phyloP scores from a whole-genome alignment of 2,113 vertebrate genomes.

The Litocranius walleri region DNA sequence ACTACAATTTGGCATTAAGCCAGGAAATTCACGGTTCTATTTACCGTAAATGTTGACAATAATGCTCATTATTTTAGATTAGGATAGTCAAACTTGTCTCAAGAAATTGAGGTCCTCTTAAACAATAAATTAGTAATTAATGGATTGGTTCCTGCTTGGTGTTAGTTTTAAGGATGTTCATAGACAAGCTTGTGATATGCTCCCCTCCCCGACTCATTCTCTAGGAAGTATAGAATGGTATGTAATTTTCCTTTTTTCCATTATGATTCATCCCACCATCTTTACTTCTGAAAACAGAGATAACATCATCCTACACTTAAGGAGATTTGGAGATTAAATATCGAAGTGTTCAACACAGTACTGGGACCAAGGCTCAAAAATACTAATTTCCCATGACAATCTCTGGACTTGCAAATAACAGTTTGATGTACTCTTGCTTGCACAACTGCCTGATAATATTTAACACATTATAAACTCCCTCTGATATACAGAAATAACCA shows the following conservation, averaged over 20 bases:
- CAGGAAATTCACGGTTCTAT: background rate
- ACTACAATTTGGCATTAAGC: background rate
- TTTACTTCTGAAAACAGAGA: slow-evolving; percentile 30
- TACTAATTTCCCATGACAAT: background rate
- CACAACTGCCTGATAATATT: background rate
- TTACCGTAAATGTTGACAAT: background rate
- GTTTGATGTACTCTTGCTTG: background rate
- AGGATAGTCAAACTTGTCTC: background rate
- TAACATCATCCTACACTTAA: background rate
- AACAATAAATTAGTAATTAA: background rate
- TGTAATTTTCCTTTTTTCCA: background rate
- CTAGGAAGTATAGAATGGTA: background rate
- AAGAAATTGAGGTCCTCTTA: background rate
- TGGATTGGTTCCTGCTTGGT: background rate
- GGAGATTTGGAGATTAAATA: background rate
- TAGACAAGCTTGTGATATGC: background rate
- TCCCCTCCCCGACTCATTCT: background rate
- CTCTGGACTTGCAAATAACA: background rate
- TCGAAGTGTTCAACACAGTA: background rate
- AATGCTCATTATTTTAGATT: background rate
- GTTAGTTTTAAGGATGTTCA: background rate
- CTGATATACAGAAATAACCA: slow-evolving; percentile 13
- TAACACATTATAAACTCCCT: background rate
- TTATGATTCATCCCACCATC: background rate
- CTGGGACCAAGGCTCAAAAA: background rate